A percentile compares a stretch with the other conserved stretches of the same genome.
Evolutionary conservation across 2,888 invertebrate species (phyloP).

Genomic region (Notodonta dromedarius): DNA sequence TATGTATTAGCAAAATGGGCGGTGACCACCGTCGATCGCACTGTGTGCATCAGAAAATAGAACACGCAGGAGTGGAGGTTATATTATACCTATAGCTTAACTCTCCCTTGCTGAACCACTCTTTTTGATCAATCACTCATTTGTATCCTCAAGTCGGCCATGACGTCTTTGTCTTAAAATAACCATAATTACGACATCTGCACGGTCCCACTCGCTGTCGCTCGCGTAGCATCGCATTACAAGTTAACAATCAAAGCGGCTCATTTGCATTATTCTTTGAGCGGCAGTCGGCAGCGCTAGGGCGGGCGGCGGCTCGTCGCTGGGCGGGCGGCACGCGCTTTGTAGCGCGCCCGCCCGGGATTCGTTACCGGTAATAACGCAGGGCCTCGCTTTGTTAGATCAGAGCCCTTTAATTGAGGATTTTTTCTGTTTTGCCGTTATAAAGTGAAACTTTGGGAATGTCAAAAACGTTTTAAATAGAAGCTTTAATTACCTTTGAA

Average conservation of each 20-base stretch:
- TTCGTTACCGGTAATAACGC: conserved; percentile 6
- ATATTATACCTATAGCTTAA: too few relatives aligned
- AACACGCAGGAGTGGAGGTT: too few relatives aligned
- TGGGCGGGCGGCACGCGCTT: neutral
- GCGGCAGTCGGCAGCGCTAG: neutral
- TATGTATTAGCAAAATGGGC: too few relatives aligned
- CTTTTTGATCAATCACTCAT: too few relatives aligned
- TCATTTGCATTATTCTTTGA: conserved; percentile 33
- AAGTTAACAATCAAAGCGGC: conserved; percentile 31
- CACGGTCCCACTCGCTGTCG: neutral
- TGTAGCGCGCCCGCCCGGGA: neutral
- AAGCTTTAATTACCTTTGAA: too few relatives aligned
- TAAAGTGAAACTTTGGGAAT: neutral
- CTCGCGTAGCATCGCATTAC: conserved; percentile 4
- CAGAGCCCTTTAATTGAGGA: conserved; percentile 5
- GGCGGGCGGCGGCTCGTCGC: neutral
- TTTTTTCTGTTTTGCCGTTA: neutral
- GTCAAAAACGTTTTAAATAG: neutral
- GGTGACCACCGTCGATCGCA: too few relatives aligned
- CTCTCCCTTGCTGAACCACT: too few relatives aligned
- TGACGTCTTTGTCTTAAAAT: too few relatives aligned
- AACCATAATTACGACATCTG: too few relatives aligned
- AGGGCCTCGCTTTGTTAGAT: conserved; percentile 4
- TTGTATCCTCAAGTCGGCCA: too few relatives aligned
- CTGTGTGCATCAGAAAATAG: too few relatives aligned